These are phyloP conservation scores for Asbolus verrucosus DNA, from an alignment of 1,140 invertebrate species.

Conservation along the genomic window DNA sequence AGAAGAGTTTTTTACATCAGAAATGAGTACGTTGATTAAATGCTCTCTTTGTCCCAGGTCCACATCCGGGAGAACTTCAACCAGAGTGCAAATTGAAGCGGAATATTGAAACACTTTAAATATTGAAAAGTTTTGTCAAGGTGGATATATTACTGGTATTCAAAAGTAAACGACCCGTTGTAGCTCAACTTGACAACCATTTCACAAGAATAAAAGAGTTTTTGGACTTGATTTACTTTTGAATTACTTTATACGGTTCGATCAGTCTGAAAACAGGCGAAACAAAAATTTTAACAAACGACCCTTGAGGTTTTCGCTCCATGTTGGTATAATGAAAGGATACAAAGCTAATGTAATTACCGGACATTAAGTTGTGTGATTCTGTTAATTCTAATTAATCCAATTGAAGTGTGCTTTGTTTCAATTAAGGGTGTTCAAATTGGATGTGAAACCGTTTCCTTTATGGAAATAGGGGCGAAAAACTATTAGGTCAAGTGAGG, in stretches of 20 bases:
- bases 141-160: conserved; percentile 17
- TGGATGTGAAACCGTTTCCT: not conserved
- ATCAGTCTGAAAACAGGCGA: not conserved
- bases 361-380: conserved; percentile 21
- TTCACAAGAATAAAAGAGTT: conserved; percentile 18
- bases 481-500: conserved; percentile 12
- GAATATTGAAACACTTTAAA: conserved; percentile 16
- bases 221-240: conserved; percentile 28
- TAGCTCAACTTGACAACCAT: conserved; percentile 28
- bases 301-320: not conserved
- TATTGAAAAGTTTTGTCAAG: conserved; percentile 26
- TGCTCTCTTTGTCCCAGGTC: no score
- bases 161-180: conserved; percentile 6
- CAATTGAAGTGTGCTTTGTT: conserved; percentile 30
- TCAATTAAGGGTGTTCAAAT: conserved; percentile 14
- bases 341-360: conserved; percentile 7
- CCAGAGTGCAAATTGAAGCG: not conserved
- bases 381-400: conserved; percentile 22
- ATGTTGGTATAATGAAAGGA: conserved; percentile 6
- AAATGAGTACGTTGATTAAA: no score
- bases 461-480: conserved; percentile 7
- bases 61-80: not conserved
- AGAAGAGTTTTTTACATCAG: no score
- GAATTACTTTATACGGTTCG: conserved; percentile 12
- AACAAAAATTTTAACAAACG: conserved; percentile 9